Evolutionary conservation across 2,888 invertebrate genomes (phyloP), one percentile per base, ranked within the genome.

Genomic region (Elysia crispata): DNA sequence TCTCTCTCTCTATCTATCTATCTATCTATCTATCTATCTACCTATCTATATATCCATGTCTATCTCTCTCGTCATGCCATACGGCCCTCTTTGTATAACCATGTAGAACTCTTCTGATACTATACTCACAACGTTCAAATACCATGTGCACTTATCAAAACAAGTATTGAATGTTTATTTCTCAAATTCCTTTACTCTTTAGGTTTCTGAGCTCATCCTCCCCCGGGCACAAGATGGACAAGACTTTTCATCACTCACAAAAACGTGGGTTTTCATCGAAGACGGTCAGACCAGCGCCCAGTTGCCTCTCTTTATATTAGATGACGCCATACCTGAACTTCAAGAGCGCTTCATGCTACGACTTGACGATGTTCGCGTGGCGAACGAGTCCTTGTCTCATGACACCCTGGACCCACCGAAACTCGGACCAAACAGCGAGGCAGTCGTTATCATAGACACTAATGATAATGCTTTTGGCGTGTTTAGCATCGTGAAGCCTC

Each of bases 391-490:
- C 0, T 80, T 84, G 0, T 82, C 81, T 0, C 6, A n/a, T 20
- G 83, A 85, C 8, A 83, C 87, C 1, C 79, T 83, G 64, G 88
- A 90, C 77, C 77, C 84, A 1, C 91, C 91, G 0, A 76, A 81
- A 23, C 81, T 91, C 8, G 91, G 90, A 0, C 77, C 73, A 13
- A 20, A 81, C 15, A 83, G 83, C 1, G 81, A 84, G 49, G 87
- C 89, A 6, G 83, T 83, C 5, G 87, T 91, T 1, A 86, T 83
- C 33, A 90, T 91, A 28, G 83, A 77, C 6, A 84, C 84, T 50
- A 91, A 90, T 85, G 91, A 92, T 80, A 88, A 90, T 83, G 90
- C 92, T 11, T 88, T 89, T 80, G 92, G 92, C 8, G 84, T 86
- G 28, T 90, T 91, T 83, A 84, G 85, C 18, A 82, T 91, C 15